A percentile compares a stretch with the other conserved stretches of the same genome.
phyloP scores from a whole-genome alignment of 2,888 invertebrate species.

The Synergus itoensis region DNA sequence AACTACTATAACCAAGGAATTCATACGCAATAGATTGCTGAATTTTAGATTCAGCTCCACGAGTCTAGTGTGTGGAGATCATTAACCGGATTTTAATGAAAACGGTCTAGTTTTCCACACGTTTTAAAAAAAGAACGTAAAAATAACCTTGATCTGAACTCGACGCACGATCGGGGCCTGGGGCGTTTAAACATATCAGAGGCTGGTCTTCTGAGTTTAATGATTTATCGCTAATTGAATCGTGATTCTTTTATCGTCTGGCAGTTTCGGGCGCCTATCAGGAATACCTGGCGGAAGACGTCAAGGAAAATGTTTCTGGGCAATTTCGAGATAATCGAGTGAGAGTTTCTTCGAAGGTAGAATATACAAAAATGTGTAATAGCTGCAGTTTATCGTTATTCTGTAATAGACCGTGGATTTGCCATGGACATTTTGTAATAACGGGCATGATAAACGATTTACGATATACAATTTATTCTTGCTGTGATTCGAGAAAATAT shows the following conservation, averaged over 20 bases:
- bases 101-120: slow-evolving; percentile 2
- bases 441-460: neutral
- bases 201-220: neutral
- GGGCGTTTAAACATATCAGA: neutral
- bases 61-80: neutral
- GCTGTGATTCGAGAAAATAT: neutral
- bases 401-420: neutral
- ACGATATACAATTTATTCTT: neutral
- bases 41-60: no score
- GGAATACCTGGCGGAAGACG: neutral
- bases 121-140: neutral
- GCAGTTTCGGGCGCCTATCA: neutral
- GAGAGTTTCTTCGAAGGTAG: neutral
- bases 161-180: neutral
- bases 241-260: neutral
- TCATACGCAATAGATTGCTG: no score
- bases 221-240: slow-evolving; percentile 6
- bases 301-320: neutral
- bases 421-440: neutral
- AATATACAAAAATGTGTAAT: slow-evolving; percentile 7
- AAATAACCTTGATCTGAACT: neutral
- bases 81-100: neutral
- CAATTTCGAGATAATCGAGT: slow-evolving; percentile 17
- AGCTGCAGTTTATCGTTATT: neutral
- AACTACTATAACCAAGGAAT: no score